These are phyloP conservation scores for Myiozetetes cayanensis DNA, from an alignment of 2,113 vertebrate species.

Conservation along the genomic window DNA sequence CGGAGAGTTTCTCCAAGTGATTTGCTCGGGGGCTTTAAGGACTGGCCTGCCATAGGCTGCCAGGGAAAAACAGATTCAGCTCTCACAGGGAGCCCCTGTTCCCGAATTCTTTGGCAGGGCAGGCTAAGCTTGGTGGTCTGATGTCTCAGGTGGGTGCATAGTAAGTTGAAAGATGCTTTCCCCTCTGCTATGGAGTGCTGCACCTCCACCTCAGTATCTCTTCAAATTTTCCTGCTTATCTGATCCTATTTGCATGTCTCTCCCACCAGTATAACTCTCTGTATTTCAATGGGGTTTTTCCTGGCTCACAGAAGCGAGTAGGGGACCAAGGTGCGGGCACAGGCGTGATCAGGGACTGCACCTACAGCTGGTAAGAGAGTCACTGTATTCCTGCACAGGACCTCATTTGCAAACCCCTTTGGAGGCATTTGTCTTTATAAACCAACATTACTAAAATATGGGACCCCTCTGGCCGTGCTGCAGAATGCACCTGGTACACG, in stretches of 20 bases:
- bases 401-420: not conserved
- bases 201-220: not conserved
- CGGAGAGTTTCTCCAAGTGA: rapidly evolving
- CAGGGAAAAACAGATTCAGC: not conserved
- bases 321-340: not conserved
- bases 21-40: not conserved
- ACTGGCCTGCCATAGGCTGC: not conserved
- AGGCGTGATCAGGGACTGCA: rapidly evolving
- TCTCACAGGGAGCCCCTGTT: not conserved
- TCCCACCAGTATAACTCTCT: not conserved
- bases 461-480: not conserved
- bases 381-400: rapidly evolving
- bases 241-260: not conserved
- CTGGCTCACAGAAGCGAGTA: rapidly evolving
- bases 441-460: not conserved
- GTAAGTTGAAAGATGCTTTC: not conserved
- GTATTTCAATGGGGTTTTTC: not conserved
- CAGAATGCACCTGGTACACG: rapidly evolving
- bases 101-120: not conserved
- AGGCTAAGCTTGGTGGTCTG: not conserved
- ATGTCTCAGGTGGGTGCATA: not conserved
- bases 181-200: not conserved
- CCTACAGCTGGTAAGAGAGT: not conserved
- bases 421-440: not conserved
- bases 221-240: not conserved